Base-by-base conservation (phyloP, 2,797 vertebrate species). In the Halcyon chelicuti region DNA sequence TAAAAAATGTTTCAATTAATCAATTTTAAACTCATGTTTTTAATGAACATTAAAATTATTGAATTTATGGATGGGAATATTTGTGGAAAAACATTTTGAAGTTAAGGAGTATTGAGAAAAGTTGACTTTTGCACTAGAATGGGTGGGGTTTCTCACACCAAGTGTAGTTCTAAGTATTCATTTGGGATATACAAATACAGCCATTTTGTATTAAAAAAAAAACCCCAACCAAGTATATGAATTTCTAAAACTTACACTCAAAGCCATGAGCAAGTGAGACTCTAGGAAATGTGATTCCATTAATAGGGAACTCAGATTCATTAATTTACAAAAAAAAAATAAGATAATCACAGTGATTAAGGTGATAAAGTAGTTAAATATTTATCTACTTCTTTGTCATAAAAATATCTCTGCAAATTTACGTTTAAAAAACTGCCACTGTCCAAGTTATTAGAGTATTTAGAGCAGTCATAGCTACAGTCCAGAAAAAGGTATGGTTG, bases 391-490 rank as follows among this genome's bases (percentile, higher is more conserved):
- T 83, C n/a, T 37, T 61, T 49, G 39, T 54, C 87, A 57, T 60
- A 90, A 35, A 75, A 65, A 80, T 63, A 19, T 51, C 70, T 74
- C 88, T 90, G 55, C 28, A 72, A 83, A 91, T 80, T 37, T 72
- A 40, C 65, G 49, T 60, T 75, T 83, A 44, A 66, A 51, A 71
- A 86, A 23, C 47, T 37, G 63, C 60, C 47, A 72, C 68, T 40
- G 16, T 77, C 49, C 80, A 88, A 97, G 77, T 81, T 78, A 84
- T 77, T 71, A 55, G 63, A 91, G 74, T 67, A 52, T 71, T 96
- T 93, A 92, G 40, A 91, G 55, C 20, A 68, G 65, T 37, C 83
- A 85, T 65, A 93, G 73, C 31, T 95, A 75, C 47, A 96, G 92
- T 84, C 88, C 55, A 95, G 94, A 86, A 91, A 92, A 71, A 63